Base-by-base conservation (phyloP, 2,888 invertebrate species). In the Onchidella celtica region DNA sequence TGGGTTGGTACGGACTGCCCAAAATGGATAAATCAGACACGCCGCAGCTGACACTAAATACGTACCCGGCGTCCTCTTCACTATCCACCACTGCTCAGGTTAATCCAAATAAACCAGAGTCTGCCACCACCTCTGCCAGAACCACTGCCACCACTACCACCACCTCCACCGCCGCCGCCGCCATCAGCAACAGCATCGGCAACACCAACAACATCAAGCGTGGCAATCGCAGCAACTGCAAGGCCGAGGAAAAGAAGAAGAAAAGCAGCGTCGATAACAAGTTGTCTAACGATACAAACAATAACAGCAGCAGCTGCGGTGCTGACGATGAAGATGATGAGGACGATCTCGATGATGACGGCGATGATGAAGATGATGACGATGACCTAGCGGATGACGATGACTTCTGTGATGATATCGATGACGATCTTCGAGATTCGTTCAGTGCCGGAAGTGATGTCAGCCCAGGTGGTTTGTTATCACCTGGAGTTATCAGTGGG, bases 1-100 rank as follows among this genome's bases (percentile, higher is more conserved):
- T 97, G 34, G 97, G 97, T 65, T 97, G 97, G 97, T 98, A 97
- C 94, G 97, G 97, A 1, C 97, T 97, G 92, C 96, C 95, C 84
- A 95, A 95, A 88, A 94, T 95, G 76, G 96, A 96, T 93, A 94
- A 96, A 47, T 93, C 95, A 75, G 96, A 95, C 90, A 94, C 95
- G 11, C 93, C 95, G 74, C 94, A 95, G 36, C 92, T 94, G 88
- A 89, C 93, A 90, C 82, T 92, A 75, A 91, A 92, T 32, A 87
- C 90, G 65, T 92, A 89, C 83, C 38, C 36, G n/a, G 38, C 38
- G 36, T 27, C 36, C 32, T 3, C 17, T 27, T 29, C 65, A 65
- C 17, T 29, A 61, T 24, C 47, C 6, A 17, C 47, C 6, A 11
- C 47, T 14, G 2, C 38, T 24, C 74, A 74, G 24, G 32, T 55